These are phyloP conservation scores for Wasmannia auropunctata DNA, from an alignment of 1,140 invertebrate species.

Conservation along the genomic window DNA sequence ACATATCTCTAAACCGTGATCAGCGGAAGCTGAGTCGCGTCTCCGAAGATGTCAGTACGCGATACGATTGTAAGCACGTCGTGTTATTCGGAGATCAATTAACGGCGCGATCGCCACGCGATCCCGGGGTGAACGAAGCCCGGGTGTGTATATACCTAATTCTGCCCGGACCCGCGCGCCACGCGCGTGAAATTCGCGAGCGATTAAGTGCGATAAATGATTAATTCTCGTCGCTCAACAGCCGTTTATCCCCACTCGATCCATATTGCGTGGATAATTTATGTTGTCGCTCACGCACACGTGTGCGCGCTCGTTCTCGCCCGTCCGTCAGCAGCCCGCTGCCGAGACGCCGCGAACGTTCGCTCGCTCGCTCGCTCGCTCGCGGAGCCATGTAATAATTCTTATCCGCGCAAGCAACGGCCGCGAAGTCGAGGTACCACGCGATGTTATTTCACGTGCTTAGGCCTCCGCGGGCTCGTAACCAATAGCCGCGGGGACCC, in stretches of 20 bases:
- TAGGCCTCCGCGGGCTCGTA: constrained; percentile 61
- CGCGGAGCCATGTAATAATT: constrained; percentile 59
- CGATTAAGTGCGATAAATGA: constrained; percentile 57
- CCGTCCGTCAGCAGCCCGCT: background rate
- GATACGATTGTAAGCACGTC: constrained; percentile 13
- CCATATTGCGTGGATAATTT: constrained; percentile 63
- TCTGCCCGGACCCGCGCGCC: constrained; percentile 3
- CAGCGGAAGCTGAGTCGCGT: background rate
- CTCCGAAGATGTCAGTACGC: background rate
- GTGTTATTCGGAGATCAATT: constrained; percentile 26
- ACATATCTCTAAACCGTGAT: background rate
- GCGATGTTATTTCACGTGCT: constrained; percentile 73
- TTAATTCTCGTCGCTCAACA: constrained; percentile 55
- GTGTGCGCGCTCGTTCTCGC: background rate
- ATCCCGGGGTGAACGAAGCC: background rate
- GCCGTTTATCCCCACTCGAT: constrained; percentile 58
- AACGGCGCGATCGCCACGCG: constrained; percentile 1
- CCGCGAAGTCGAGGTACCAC: constrained; percentile 31
- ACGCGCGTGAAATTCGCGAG: constrained; percentile 35
- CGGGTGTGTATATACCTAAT: constrained; percentile 33
- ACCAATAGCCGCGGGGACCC: constrained; percentile 36
- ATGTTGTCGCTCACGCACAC: constrained; percentile 39
- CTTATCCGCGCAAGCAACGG: constrained; percentile 55
- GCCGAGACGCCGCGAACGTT: background rate
- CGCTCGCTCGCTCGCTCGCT: background rate